A percentile compares a stretch with the other conserved stretches of the same genome.
phyloP scores from a whole-genome alignment of 2,113 vertebrate genomes.

The Pterocles orientalis region DNA sequence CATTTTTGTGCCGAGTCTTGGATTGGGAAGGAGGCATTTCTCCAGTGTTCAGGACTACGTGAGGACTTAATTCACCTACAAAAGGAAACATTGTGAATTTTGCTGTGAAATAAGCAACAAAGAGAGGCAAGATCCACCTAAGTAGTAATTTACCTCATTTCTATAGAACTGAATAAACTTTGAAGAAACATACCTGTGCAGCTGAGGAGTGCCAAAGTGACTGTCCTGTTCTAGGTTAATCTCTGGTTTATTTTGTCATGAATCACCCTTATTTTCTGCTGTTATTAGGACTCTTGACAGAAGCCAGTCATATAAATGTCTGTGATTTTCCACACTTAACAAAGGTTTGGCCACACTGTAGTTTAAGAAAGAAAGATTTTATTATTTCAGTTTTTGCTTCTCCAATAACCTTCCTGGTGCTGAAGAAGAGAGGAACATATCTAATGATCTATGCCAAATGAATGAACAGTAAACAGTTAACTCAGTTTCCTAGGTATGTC shows the following conservation, averaged over 20 bases:
- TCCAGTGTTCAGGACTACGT: not conserved
- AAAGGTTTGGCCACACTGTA: not conserved
- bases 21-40: constrained; percentile 17
- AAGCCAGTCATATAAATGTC: not conserved
- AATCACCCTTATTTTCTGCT: not conserved
- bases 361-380: not conserved
- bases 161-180: not conserved
- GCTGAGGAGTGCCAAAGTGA: not conserved
- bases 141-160: not conserved
- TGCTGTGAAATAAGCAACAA: not conserved
- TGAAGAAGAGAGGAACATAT: not conserved
- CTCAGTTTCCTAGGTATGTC: not conserved
- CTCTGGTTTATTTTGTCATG: not conserved
- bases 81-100: not conserved
- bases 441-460: not conserved
- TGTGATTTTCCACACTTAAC: not conserved
- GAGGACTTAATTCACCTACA: not conserved
- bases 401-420: not conserved
- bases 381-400: not conserved
- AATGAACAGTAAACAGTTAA: not conserved
- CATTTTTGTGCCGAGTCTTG: not conserved
- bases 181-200: not conserved
- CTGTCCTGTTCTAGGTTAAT: not conserved
- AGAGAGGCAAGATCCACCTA: not conserved
- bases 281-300: not conserved